These are phyloP conservation scores for Eupsittula cactorum DNA, from an alignment of 2,113 vertebrate genomes.

Conservation along the genomic window DNA sequence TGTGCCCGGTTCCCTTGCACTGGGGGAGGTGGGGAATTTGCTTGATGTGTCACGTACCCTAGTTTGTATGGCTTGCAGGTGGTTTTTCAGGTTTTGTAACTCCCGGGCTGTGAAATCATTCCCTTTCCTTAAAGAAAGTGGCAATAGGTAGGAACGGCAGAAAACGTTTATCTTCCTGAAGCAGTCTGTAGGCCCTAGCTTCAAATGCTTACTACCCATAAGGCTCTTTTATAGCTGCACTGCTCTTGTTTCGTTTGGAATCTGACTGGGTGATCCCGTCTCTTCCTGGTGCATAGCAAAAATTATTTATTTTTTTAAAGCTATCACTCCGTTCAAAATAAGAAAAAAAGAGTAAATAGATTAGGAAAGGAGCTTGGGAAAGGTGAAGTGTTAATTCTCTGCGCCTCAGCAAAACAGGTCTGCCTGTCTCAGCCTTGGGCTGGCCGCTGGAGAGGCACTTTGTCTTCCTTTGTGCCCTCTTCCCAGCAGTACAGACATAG, in stretches of 20 bases:
- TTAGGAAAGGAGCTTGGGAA: background rate
- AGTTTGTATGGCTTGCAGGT: background rate
- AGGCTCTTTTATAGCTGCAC: background rate
- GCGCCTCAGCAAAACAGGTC: background rate
- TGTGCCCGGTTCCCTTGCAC: background rate
- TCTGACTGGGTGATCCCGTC: background rate
- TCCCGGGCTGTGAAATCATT: background rate
- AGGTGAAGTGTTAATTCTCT: background rate
- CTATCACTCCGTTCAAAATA: rapidly evolving
- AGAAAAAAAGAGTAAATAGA: background rate
- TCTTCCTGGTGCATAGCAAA: background rate
- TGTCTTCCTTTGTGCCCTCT: background rate
- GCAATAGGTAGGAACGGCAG: too few relatives aligned
- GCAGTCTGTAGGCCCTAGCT: background rate
- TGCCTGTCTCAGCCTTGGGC: background rate
- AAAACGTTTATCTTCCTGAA: background rate
- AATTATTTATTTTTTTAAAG: background rate
- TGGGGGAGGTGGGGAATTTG: background rate
- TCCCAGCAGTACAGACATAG: rapidly evolving
- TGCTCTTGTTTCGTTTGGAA: background rate
- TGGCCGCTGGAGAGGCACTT: background rate
- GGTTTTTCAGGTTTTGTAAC: conserved; percentile 3
- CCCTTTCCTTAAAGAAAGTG: background rate
- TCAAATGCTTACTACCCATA: background rate
- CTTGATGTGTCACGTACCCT: background rate